Conservation (phyloP, 2,888 invertebrate species). For the Dasypogon diadema region DNA sequence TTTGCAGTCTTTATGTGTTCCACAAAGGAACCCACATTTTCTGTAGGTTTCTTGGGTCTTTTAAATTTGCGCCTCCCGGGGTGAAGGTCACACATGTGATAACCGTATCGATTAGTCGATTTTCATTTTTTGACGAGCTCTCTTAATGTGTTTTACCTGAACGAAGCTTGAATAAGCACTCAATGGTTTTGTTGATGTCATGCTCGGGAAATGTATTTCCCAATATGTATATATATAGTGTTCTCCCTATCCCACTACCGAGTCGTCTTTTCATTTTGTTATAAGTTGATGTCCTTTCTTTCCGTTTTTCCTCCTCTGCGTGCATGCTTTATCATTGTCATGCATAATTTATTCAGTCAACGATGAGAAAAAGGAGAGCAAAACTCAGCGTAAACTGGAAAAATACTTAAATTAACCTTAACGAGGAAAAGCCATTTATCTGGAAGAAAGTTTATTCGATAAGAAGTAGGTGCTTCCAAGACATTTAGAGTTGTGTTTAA, state of each 20-base stretch:
- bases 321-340: constrained; percentile 55
- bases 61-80: too few species aligned
- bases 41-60: too few species aligned
- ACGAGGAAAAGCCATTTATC: constrained; percentile 56
- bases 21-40: too few species aligned
- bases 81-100: too few species aligned
- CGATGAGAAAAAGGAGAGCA: neutral
- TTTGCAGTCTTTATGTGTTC: too few species aligned
- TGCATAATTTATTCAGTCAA: constrained; percentile 53
- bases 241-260: too few species aligned
- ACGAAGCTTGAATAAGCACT: too few species aligned
- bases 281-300: neutral
- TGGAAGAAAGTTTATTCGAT: constrained; percentile 54
- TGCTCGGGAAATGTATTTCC: neutral
- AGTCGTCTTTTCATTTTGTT: constrained; percentile 4
- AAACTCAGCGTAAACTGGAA: constrained; percentile 11
- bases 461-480: too few species aligned
- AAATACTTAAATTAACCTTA: constrained; percentile 56
- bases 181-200: neutral
- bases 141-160: too few species aligned
- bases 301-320: constrained; percentile 37
- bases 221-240: neutral
- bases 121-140: too few species aligned
- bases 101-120: too few species aligned
- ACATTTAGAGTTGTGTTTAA: too few species aligned